phyloP scores from a whole-genome alignment of 2,888 invertebrate genomes.

The Cheilosia soror region DNA sequence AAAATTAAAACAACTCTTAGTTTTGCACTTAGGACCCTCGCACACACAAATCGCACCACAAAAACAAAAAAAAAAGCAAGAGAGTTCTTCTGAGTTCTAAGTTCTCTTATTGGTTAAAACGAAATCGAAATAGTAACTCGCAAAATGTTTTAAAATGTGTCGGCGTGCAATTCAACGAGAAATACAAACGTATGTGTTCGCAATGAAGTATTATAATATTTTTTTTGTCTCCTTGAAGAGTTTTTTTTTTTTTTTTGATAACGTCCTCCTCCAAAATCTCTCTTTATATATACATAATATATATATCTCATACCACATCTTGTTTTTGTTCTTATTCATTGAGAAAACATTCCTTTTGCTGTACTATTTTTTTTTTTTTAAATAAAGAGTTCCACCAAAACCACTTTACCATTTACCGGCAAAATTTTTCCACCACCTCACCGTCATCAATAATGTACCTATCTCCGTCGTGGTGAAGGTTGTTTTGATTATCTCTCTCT shows the following conservation, averaged over 20 bases:
- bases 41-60: conserved; percentile 73
- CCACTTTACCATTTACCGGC: conserved; percentile 30
- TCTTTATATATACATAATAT: conserved; percentile 31
- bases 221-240: conserved; percentile 70
- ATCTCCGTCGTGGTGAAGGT: conserved; percentile 61
- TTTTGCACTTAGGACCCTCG: conserved; percentile 76
- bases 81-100: conserved; percentile 64
- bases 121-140: conserved; percentile 34
- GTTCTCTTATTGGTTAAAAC: conserved; percentile 63
- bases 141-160: conserved; percentile 53
- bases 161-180: conserved; percentile 70
- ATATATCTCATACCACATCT: conserved; percentile 40
- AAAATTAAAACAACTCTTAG: conserved; percentile 72
- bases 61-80: conserved; percentile 58
- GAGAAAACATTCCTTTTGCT: conserved; percentile 50
- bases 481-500: conserved; percentile 57
- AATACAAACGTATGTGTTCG: conserved; percentile 73
- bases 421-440: conserved; percentile 51
- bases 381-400: conserved; percentile 40
- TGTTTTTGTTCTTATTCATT: conserved; percentile 66
- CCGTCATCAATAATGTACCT: conserved; percentile 61
- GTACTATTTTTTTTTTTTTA: conserved; percentile 45
- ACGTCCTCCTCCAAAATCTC: conserved; percentile 56
- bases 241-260: conserved; percentile 47
- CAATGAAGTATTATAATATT: conserved; percentile 53